phyloP scores from a whole-genome alignment of 30 jellyfish, hydroid and myxozoan genomes.

The Chironex yamaguchii region DNA sequence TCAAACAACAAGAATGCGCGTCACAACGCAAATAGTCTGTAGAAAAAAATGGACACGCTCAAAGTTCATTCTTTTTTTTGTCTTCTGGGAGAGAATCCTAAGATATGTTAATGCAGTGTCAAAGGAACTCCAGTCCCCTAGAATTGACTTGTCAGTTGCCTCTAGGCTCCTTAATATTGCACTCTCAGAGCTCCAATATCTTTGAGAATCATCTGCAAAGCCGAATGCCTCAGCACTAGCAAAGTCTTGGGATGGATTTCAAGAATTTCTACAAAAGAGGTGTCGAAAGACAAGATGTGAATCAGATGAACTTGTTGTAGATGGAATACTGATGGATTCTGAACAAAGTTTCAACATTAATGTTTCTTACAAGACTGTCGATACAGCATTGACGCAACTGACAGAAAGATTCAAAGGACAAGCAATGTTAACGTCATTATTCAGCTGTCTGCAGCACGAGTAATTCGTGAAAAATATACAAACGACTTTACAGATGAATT shows the following conservation, averaged over 20 bases:
- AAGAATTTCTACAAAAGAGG: too few species aligned
- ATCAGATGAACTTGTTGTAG: conserved; percentile 19
- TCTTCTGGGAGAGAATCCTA: conserved; percentile 19
- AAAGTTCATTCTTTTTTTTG: conserved; percentile 30
- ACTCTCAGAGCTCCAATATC: conserved; percentile 27
- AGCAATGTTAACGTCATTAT: conserved; percentile 3
- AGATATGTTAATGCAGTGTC: not conserved
- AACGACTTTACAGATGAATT: conserved; percentile 42
- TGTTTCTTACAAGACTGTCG: conserved; percentile 20
- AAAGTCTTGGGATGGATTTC: too few species aligned
- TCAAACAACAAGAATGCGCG: conserved; percentile 5
- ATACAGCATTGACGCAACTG: conserved; percentile 52
- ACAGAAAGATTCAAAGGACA: conserved; percentile 44
- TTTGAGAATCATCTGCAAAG: conserved; percentile 5
- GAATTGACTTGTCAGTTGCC: too few species aligned
- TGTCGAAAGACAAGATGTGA: conserved; percentile 25
- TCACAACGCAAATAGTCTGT: conserved; percentile 5
- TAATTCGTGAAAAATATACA: not conserved
- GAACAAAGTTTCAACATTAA: conserved; percentile 13
- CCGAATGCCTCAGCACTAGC: too few species aligned
- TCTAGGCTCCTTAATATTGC: too few species aligned
- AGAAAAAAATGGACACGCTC: not conserved
- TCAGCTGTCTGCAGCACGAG: not conserved
- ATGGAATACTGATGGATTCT: conserved; percentile 16
- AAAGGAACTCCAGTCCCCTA: conserved; percentile 2